These are phyloP conservation scores for Sturnira hondurensis DNA, from an alignment of 2,113 vertebrate genomes.

Conservation along the genomic window DNA sequence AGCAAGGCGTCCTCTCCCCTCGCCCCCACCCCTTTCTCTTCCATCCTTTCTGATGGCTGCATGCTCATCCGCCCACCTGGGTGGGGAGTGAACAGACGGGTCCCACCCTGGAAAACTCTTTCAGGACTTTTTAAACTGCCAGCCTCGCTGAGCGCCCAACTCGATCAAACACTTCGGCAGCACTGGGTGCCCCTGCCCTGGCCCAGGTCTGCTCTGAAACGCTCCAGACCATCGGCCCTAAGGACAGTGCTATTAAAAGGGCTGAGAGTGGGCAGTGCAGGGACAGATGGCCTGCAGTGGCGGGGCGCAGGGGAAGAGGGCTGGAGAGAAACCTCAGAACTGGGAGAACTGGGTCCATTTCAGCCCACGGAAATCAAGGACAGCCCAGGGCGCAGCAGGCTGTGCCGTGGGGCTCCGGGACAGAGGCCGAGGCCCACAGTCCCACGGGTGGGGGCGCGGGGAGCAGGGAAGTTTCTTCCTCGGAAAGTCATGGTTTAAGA, in stretches of 20 bases:
- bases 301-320: background rate
- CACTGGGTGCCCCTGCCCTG: background rate
- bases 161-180: background rate
- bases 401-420: background rate
- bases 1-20: slow-evolving; percentile 44
- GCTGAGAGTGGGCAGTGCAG: slow-evolving; percentile 17
- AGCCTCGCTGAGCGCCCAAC: background rate
- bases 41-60: background rate
- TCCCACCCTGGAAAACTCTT: background rate
- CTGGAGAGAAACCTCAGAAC: background rate
- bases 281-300: slow-evolving; percentile 43
- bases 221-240: background rate
- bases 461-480: background rate
- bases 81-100: background rate
- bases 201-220: background rate
- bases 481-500: background rate
- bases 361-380: background rate
- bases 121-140: background rate
- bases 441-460: background rate
- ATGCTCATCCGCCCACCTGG: background rate
- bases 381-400: background rate
- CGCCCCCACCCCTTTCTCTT: background rate
- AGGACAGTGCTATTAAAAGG: slow-evolving; percentile 41
- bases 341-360: background rate
- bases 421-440: background rate